Evolutionary conservation across 2,888 invertebrate genomes (phyloP).

Genomic region (Nymphalis polychloros): DNA sequence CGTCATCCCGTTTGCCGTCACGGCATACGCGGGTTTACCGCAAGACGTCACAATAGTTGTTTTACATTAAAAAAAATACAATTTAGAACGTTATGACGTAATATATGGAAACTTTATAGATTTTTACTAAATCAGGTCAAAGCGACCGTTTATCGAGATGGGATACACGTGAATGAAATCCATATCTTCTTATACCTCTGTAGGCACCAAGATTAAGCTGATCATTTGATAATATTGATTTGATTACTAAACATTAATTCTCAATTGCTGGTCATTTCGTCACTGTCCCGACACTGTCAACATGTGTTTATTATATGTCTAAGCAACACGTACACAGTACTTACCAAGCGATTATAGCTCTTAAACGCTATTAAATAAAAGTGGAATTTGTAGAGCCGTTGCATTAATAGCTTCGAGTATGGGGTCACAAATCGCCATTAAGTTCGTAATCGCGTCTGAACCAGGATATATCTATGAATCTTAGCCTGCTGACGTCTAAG

Average conservation of each 20-base stretch:
- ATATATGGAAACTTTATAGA: too few species aligned
- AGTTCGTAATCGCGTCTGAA: slow-evolving; percentile 22
- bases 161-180: too few species aligned
- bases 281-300: slow-evolving; percentile 33
- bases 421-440: slow-evolving; percentile 33
- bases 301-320: slow-evolving; percentile 36
- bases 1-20: too few species aligned
- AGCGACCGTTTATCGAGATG: too few species aligned
- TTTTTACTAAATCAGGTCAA: too few species aligned
- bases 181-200: too few species aligned
- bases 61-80: too few species aligned
- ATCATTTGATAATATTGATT: slow-evolving; percentile 15
- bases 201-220: neutral
- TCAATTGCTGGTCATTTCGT: slow-evolving; percentile 33
- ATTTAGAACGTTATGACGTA: too few species aligned
- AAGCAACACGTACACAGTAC: slow-evolving; percentile 18
- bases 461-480: slow-evolving; percentile 23
- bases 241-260: slow-evolving; percentile 30
- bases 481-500: slow-evolving; percentile 18
- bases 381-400: neutral
- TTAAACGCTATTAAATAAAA: slow-evolving; percentile 5
- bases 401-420: slow-evolving; percentile 18
- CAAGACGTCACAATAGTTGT: too few species aligned
- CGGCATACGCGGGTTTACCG: too few species aligned
- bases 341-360: slow-evolving; percentile 15